A percentile compares a stretch with the other conserved stretches of the same genome.
Evolutionary conservation across 2,888 invertebrate genomes (phyloP).

Genomic region (Lordiphosa andalusiaca): DNA sequence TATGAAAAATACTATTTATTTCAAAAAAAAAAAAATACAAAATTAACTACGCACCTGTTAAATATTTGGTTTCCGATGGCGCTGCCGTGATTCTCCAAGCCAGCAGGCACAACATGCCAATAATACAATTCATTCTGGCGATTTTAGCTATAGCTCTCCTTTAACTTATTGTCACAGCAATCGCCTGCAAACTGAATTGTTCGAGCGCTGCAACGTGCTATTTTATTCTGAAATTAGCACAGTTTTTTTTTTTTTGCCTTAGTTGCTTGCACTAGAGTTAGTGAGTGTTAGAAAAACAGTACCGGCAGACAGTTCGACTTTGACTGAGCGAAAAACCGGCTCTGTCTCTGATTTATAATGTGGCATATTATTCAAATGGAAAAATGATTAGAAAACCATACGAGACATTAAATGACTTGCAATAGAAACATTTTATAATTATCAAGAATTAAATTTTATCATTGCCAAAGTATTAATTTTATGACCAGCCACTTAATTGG

Average conservation of each 20-base stretch:
- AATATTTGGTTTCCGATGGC: conserved; percentile 25
- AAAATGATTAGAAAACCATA: conserved; percentile 23
- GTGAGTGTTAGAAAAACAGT: conserved; percentile 36
- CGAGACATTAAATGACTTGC: conserved; percentile 48
- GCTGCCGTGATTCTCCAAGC: conserved; percentile 24
- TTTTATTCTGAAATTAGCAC: conserved; percentile 58
- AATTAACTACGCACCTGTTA: conserved; percentile 24
- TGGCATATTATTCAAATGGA: conserved; percentile 45
- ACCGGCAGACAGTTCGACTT: conserved; percentile 32
- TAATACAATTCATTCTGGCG: conserved; percentile 33
- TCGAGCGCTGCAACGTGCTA: conserved; percentile 22
- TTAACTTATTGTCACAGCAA: conserved; percentile 28
- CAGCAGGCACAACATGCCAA: conserved; percentile 42
- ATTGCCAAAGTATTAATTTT: conserved; percentile 16
- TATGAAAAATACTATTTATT: neutral
- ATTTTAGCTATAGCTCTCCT: conserved; percentile 2
- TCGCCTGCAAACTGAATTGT: conserved; percentile 43
- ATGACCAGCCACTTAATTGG: conserved; percentile 7
- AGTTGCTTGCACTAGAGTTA: conserved; percentile 25
- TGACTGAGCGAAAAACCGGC: conserved; percentile 60
- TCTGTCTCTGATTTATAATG: conserved; percentile 48
- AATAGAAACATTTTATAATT: conserved; percentile 43
- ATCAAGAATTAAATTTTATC: conserved; percentile 13
- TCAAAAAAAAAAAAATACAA: neutral
- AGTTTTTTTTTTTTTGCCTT: conserved; percentile 3